These are phyloP conservation scores for Atrichornis clamosus DNA, from an alignment of 2,113 vertebrate species.

Conservation along the genomic window DNA sequence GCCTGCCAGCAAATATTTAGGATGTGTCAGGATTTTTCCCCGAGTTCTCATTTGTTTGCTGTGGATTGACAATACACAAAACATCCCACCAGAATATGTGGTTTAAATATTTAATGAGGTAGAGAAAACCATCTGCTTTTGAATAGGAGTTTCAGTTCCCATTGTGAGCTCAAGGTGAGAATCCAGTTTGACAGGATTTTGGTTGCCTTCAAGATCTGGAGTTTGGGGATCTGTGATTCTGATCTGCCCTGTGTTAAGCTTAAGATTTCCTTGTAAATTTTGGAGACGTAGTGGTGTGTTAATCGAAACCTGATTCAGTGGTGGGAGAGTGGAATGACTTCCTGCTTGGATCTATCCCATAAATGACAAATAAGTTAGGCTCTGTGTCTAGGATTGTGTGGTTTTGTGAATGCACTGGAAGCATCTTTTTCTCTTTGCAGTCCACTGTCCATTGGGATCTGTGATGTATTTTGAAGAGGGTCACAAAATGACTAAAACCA, in stretches of 20 bases:
- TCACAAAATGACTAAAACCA: neutral
- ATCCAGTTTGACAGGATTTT: neutral
- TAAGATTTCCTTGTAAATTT: neutral
- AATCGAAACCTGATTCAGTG: neutral
- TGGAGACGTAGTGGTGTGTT: neutral
- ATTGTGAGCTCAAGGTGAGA: neutral
- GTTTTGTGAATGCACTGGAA: neutral
- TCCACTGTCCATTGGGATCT: neutral
- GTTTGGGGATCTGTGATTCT: neutral
- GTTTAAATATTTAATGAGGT: neutral
- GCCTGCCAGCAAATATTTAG: neutral
- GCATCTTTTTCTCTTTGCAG: neutral
- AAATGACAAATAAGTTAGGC: neutral
- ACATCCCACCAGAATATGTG: fast-evolving
- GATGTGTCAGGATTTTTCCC: neutral
- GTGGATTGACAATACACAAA: neutral
- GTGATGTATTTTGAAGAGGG: neutral
- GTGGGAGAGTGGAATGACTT: neutral
- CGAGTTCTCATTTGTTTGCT: neutral
- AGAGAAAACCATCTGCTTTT: neutral
- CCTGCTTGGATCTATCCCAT: neutral
- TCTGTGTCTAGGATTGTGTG: neutral
- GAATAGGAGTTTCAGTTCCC: neutral
- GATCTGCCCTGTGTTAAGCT: neutral
- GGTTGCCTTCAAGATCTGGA: neutral